Evolutionary conservation across 2,113 vertebrate genomes (phyloP).

Genomic region (Pangasianodon hypophthalmus): DNA sequence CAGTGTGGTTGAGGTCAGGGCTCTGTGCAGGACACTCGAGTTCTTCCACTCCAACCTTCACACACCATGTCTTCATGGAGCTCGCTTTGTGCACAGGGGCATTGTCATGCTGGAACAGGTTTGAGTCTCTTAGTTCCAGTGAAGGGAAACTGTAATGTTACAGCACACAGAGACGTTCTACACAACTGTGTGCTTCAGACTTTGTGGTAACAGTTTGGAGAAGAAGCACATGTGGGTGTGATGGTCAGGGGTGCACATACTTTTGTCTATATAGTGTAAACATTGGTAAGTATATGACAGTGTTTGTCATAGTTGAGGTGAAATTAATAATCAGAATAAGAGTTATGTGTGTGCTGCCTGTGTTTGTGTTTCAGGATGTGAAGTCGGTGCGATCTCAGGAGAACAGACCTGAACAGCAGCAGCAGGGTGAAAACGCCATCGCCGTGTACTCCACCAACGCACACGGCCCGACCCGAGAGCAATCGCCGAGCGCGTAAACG

Average conservation of each 20-base stretch:
- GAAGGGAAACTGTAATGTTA: too few relatives aligned
- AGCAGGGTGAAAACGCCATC: conserved; percentile 70
- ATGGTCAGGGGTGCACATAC: not conserved
- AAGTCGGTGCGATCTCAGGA: conserved; percentile 83
- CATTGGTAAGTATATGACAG: not conserved
- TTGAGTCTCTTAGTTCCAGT: too few relatives aligned
- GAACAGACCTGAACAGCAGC: conserved; percentile 86
- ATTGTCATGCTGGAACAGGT: too few relatives aligned
- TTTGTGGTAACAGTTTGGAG: not conserved
- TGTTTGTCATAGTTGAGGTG: not conserved
- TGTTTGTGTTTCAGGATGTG: conserved; percentile 79
- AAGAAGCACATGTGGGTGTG: not conserved
- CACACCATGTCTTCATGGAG: too few relatives aligned
- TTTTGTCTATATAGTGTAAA: not conserved
- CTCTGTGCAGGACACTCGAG: too few relatives aligned
- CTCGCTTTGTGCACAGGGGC: too few relatives aligned
- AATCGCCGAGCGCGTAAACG: conserved; percentile 51
- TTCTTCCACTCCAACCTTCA: too few relatives aligned
- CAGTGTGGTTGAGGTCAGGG: too few relatives aligned
- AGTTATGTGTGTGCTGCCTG: not conserved
- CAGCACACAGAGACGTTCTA: not conserved
- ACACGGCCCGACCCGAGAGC: conserved; percentile 86
- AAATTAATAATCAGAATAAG: conserved; percentile 80
- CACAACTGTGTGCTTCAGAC: not conserved
- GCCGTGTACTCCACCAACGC: conserved; percentile 74